Conservation (phyloP, 2,888 invertebrate species). For the Nomada hirtipes region DNA sequence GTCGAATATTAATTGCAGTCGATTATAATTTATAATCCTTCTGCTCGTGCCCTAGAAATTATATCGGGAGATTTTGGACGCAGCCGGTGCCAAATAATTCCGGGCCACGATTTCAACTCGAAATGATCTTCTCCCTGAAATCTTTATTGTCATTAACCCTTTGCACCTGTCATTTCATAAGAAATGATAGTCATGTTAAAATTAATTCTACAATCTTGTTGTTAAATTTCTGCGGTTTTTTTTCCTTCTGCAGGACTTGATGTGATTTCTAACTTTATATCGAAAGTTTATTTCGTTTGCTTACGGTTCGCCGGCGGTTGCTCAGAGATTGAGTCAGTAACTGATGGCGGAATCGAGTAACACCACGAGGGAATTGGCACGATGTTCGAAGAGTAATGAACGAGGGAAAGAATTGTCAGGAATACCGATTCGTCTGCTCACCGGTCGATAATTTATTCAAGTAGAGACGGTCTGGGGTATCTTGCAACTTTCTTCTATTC, state of each 20-base stretch:
- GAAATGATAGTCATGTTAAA: too few species aligned
- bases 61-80: background rate
- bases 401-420: background rate
- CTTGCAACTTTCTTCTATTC: slow-evolving; percentile 15
- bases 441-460: slow-evolving; percentile 47
- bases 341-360: background rate
- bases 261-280: background rate
- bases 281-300: background rate
- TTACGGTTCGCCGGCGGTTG: background rate
- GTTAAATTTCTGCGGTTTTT: too few species aligned
- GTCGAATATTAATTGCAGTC: background rate
- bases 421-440: background rate
- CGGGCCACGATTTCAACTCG: background rate
- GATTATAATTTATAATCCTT: background rate
- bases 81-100: background rate
- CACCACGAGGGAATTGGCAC: background rate
- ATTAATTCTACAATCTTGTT: too few species aligned
- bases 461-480: background rate
- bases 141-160: background rate
- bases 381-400: background rate
- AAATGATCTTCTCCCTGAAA: background rate
- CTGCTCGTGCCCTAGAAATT: background rate
- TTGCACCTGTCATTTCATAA: too few species aligned
- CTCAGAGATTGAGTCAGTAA: background rate
- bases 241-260: too few species aligned